A percentile compares a stretch with the other conserved stretches of the same genome.
These are phyloP conservation scores for Eulimnadia texana DNA, from an alignment of 1,140 invertebrate genomes.

Conservation along the genomic window DNA sequence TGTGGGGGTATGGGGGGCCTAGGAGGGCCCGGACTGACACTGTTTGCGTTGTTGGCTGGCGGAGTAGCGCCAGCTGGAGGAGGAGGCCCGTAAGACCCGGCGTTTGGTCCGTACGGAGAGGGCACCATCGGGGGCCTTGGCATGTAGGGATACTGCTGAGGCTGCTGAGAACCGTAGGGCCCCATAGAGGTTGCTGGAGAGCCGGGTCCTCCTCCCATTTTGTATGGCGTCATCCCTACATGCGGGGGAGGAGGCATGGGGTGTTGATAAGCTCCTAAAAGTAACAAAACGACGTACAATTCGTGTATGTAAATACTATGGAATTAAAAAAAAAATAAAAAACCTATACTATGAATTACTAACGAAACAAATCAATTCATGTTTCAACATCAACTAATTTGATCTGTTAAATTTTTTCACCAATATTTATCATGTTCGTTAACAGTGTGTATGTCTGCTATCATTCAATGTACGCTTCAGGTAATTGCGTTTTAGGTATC, in stretches of 20 bases:
- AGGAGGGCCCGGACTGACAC: constrained; percentile 18
- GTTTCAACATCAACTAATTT: no score
- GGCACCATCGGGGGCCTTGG: constrained; percentile 21
- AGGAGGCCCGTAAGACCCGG: constrained; percentile 9
- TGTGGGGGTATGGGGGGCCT: constrained; percentile 20
- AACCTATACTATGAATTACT: no score
- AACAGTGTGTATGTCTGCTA: no score
- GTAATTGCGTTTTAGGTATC: no score
- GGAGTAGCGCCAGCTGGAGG: constrained; percentile 16
- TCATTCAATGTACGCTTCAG: no score
- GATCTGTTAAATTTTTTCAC: no score
- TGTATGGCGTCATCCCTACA: constrained; percentile 35
- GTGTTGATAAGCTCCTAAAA: constrained; percentile 40
- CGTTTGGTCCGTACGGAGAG: constrained; percentile 16
- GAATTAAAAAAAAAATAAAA: no score
- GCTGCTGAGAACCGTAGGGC: constrained; percentile 25
- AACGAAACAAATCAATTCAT: no score
- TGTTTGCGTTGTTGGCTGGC: constrained; percentile 15
- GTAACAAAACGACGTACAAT: no score
- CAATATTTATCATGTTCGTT: no score
- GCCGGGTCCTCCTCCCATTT: constrained; percentile 40
- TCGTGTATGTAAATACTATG: no score
- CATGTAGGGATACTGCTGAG: constrained; percentile 21
- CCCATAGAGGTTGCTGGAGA: constrained; percentile 33
- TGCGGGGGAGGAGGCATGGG: constrained; percentile 44